Conservation (phyloP, 2,797 vertebrate species). For the Lepilemur septentrionalis region DNA sequence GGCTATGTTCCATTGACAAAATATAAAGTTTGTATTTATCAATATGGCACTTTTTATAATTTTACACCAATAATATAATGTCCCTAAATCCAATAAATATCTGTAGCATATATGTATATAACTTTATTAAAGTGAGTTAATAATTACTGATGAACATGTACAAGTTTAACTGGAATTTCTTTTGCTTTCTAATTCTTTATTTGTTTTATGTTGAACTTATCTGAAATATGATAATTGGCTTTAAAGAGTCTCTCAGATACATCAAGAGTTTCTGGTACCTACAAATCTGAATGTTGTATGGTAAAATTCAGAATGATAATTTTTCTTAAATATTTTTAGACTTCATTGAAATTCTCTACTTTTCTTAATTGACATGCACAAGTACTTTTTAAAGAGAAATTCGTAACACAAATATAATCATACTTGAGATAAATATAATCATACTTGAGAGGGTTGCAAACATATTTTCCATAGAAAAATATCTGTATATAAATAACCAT, state of each 20-base stretch:
- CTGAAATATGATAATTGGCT: not conserved
- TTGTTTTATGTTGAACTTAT: not conserved
- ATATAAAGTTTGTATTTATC: not conserved
- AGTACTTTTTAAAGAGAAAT: not conserved
- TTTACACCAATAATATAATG: not conserved
- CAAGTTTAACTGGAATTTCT: not conserved
- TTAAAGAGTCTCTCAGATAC: not conserved
- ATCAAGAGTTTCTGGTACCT: not conserved
- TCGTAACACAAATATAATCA: not conserved
- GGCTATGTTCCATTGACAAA: not conserved
- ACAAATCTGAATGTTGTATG: not conserved
- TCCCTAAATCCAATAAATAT: not conserved
- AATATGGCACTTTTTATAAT: not conserved
- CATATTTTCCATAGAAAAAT: constrained; percentile 67
- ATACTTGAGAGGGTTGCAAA: not conserved
- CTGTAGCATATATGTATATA: not conserved
- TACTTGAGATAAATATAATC: not conserved
- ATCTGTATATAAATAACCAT: constrained; percentile 66
- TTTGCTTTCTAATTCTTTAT: not conserved
- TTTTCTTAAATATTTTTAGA: not conserved
- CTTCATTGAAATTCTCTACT: not conserved
- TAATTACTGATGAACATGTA: not conserved
- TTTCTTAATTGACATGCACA: not conserved
- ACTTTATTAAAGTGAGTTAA: not conserved
- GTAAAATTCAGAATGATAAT: not conserved